phyloP scores from a whole-genome alignment of 2,888 invertebrate genomes.

The Stegophylla sp. region DNA sequence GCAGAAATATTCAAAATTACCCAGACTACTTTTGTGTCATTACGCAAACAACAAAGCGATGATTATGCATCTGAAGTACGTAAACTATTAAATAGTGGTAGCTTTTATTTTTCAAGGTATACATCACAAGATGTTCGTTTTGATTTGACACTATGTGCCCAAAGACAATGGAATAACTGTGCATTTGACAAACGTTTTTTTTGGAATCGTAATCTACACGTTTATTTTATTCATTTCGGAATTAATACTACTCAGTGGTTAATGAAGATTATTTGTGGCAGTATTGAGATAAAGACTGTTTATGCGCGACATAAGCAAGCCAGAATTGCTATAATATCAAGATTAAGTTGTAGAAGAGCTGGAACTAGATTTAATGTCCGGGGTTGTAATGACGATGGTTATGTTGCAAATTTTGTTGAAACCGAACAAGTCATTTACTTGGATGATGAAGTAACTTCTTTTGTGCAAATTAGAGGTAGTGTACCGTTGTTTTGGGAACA shows the following conservation, averaged over 20 bases:
- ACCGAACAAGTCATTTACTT: conserved; percentile 96
- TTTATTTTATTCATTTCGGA: conserved; percentile 89
- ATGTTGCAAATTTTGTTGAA: conserved; percentile 99
- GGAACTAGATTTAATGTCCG: conserved; percentile 97
- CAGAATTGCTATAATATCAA: conserved; percentile 90
- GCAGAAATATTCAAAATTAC: conserved; percentile 94
- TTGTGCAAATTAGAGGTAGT: conserved; percentile 92
- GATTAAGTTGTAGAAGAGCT: conserved; percentile 96
- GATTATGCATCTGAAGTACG: conserved; percentile 72
- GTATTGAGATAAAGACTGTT: conserved; percentile 96
- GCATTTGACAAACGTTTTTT: conserved; percentile 95
- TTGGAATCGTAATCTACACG: conserved; percentile 96
- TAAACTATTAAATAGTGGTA: conserved; percentile 95
- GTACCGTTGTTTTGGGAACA: conserved; percentile 99
- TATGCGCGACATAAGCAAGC: conserved; percentile 96
- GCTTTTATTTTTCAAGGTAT: conserved; percentile 95
- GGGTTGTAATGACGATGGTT: conserved; percentile 98
- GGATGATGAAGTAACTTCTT: conserved; percentile 89
- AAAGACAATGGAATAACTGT: conserved; percentile 80
- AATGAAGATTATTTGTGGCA: conserved; percentile 94
- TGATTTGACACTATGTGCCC: conserved; percentile 94
- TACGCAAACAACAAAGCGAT: conserved; percentile 76
- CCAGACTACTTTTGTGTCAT: conserved; percentile 87
- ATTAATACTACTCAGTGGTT: conserved; percentile 92
- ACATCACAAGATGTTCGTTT: conserved; percentile 70